phyloP scores from a whole-genome alignment of 2,113 vertebrate genomes.

The Pungitius pungitius region DNA sequence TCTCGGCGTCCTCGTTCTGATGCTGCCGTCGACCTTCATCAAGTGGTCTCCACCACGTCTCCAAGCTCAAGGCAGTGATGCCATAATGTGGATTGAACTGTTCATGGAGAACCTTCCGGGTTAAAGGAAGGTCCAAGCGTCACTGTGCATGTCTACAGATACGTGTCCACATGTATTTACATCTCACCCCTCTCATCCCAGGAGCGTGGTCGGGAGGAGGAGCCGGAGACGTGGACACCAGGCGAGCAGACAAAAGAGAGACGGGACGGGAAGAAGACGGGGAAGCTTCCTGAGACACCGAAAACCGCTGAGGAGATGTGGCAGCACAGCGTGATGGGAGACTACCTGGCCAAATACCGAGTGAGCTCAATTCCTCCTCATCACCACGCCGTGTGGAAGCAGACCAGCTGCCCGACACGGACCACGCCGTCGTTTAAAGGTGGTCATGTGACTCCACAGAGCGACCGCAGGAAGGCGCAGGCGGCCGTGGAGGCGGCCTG shows the following conservation, averaged over 20 bases:
- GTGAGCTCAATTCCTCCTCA: constrained; percentile 66
- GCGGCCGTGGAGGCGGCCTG: constrained; percentile 80
- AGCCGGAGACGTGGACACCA: constrained; percentile 72
- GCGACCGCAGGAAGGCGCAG: constrained; percentile 81
- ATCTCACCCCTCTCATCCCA: constrained; percentile 14
- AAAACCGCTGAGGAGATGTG: constrained; percentile 84
- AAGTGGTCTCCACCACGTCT: no score
- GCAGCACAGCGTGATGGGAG: constrained; percentile 83
- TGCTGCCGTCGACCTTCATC: no score
- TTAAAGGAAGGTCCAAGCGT: no score
- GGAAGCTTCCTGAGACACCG: constrained; percentile 79
- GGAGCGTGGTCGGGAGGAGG: constrained; percentile 74
- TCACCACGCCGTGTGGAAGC: no score
- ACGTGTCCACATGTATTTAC: no score
- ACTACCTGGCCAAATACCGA: constrained; percentile 83
- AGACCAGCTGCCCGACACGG: no score
- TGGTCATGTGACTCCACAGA: constrained; percentile 61
- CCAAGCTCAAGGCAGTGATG: no score
- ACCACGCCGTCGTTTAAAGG: no score
- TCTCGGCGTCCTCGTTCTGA: no score
- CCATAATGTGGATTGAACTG: no score
- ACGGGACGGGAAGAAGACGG: constrained; percentile 70
- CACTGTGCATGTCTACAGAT: no score
- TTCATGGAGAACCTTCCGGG: no score
- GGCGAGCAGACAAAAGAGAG: constrained; percentile 59